Conservation (phyloP, 1,140 invertebrate species). For the Drosophila orena region DNA sequence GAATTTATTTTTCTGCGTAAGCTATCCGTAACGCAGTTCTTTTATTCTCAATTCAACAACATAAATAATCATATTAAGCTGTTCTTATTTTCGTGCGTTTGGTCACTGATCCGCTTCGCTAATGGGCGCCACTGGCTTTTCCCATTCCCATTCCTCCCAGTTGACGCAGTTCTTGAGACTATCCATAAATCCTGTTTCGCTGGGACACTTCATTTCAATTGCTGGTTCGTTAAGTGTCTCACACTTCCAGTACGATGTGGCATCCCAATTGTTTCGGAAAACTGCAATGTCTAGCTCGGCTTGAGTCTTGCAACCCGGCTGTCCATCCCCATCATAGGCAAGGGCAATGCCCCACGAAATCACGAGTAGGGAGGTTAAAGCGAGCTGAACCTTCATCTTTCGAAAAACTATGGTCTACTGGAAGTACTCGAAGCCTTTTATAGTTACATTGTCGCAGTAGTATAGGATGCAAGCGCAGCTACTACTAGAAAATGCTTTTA, state of each 20-base stretch:
- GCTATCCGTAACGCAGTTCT: slow-evolving; percentile 29
- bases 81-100: slow-evolving; percentile 19
- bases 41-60: slow-evolving; percentile 60
- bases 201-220: slow-evolving; percentile 44
- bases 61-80: slow-evolving; percentile 43
- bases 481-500: slow-evolving; percentile 71
- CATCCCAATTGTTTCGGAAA: slow-evolving; percentile 69
- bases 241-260: slow-evolving; percentile 70
- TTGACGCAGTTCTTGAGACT: slow-evolving; percentile 61
- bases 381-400: slow-evolving; percentile 63
- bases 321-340: slow-evolving; percentile 58
- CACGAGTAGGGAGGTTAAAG: slow-evolving; percentile 48
- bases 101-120: slow-evolving; percentile 59
- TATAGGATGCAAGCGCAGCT: slow-evolving; percentile 20
- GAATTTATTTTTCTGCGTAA: slow-evolving; percentile 29
- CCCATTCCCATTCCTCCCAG: slow-evolving; percentile 73
- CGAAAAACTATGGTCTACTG: slow-evolving; percentile 24
- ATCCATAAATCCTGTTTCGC: slow-evolving; percentile 60
- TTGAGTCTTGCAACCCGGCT: slow-evolving; percentile 64
- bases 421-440: slow-evolving; percentile 40
- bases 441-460: slow-evolving; percentile 37
- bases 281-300: slow-evolving; percentile 54
- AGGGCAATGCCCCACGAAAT: slow-evolving; percentile 21
- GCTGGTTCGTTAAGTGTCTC: slow-evolving; percentile 51
- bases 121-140: slow-evolving; percentile 47